Percentiles rank a stretch among this genome's conserved stretches.
Conservation (phyloP, 2,888 invertebrate species). For the Cephus nigrinus region DNA sequence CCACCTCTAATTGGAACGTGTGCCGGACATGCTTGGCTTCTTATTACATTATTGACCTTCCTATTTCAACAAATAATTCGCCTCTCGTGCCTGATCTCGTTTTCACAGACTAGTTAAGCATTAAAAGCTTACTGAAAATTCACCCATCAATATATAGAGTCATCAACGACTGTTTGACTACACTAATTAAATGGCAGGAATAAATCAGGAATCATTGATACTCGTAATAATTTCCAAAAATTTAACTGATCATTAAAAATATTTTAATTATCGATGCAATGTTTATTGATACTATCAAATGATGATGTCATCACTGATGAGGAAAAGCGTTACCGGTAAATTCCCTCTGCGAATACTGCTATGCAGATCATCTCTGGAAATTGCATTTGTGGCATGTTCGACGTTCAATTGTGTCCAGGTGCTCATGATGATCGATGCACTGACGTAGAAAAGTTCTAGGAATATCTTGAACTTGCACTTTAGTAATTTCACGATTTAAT, state of each 20-base stretch:
- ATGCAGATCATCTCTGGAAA: constrained; percentile 76
- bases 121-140: neutral
- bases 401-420: constrained; percentile 59
- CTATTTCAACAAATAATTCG: neutral
- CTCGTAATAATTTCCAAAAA: neutral
- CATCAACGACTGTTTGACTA: neutral
- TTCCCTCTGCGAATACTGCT: constrained; percentile 64
- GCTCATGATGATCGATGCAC: constrained; percentile 41
- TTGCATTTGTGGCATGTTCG: constrained; percentile 69
- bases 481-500: neutral
- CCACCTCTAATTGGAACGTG: constrained; percentile 1
- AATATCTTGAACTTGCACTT: neutral
- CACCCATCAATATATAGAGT: neutral
- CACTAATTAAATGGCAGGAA: neutral
- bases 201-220: neutral
- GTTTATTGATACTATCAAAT: neutral
- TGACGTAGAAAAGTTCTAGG: neutral
- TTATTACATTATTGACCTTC: neutral
- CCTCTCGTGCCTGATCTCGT: neutral
- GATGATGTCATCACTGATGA: neutral
- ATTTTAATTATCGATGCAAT: neutral
- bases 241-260: neutral
- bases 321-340: constrained; percentile 47
- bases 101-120: neutral
- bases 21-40: neutral